Percentiles rank a stretch among this genome's conserved stretches.
Evolutionary conservation across 2,113 vertebrate species (phyloP).

Genomic region (Physeter macrocephalus): DNA sequence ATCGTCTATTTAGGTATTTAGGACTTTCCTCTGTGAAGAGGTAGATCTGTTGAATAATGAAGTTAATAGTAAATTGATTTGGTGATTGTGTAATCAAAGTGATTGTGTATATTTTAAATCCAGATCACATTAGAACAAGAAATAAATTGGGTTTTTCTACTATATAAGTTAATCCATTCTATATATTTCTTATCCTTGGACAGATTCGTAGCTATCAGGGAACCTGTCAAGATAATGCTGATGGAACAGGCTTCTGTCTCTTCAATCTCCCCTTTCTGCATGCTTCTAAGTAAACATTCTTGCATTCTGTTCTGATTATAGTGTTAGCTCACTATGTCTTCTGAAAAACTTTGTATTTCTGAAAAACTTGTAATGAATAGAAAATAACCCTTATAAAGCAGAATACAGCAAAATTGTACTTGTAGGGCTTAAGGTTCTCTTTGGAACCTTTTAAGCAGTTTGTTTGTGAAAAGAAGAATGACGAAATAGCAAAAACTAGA

Average conservation of each 20-base stretch:
- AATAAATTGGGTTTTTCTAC: neutral
- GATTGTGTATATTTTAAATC: constrained; percentile 6
- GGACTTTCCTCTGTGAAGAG: neutral
- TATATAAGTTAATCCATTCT: neutral
- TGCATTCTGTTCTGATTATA: neutral
- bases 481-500: neutral
- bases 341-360: neutral
- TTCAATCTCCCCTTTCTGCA: neutral
- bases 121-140: neutral
- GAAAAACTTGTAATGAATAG: neutral
- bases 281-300: neutral
- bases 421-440: neutral
- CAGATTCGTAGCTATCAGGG: neutral
- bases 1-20: neutral
- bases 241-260: neutral
- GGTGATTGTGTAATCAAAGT: neutral
- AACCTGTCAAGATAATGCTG: neutral
- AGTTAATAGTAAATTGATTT: neutral
- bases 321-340: neutral
- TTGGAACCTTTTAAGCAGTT: neutral
- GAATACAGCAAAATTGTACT: neutral
- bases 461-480: constrained; percentile 20
- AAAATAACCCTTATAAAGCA: neutral
- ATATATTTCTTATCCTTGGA: neutral
- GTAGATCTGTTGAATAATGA: neutral